Percentiles rank a stretch among this genome's conserved stretches.
These are phyloP conservation scores for Harpalus rubripes DNA, from an alignment of 2,888 invertebrate genomes.

Conservation along the genomic window DNA sequence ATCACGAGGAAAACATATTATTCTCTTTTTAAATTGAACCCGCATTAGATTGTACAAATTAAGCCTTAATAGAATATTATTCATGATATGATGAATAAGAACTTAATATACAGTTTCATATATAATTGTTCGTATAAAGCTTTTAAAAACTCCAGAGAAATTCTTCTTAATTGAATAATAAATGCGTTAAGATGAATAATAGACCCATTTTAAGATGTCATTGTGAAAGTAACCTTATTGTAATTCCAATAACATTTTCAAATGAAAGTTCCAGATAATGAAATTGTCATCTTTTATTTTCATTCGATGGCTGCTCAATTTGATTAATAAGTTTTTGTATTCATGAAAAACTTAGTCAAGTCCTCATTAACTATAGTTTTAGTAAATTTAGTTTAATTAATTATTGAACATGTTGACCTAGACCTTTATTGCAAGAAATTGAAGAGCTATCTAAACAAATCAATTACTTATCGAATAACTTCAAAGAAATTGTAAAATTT, in stretches of 20 bases:
- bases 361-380: background rate
- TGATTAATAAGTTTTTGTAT: constrained; percentile 1
- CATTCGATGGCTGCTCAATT: constrained; percentile 1
- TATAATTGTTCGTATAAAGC: background rate
- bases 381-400: constrained; percentile 12
- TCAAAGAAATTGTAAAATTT: constrained; percentile 3
- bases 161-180: constrained; percentile 28
- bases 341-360: background rate
- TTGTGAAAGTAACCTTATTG: constrained; percentile 21
- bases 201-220: background rate
- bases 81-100: constrained; percentile 20
- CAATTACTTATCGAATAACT: background rate
- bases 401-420: constrained; percentile 10
- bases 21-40: background rate
- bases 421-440: background rate
- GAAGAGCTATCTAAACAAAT: background rate
- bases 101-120: constrained; percentile 14
- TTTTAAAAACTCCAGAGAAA: background rate
- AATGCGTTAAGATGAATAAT: constrained; percentile 6
- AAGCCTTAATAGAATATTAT: constrained; percentile 3
- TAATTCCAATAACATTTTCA: constrained; percentile 21
- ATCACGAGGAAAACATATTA: constrained; percentile 1
- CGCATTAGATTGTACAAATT: constrained; percentile 5
- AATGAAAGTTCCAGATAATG: constrained; percentile 18
- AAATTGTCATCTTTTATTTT: constrained; percentile 12